Evolutionary conservation across 2,113 vertebrate species (phyloP), one percentile per base, ranked within the genome.

Genomic region (Rhadina sibilatrix): DNA sequence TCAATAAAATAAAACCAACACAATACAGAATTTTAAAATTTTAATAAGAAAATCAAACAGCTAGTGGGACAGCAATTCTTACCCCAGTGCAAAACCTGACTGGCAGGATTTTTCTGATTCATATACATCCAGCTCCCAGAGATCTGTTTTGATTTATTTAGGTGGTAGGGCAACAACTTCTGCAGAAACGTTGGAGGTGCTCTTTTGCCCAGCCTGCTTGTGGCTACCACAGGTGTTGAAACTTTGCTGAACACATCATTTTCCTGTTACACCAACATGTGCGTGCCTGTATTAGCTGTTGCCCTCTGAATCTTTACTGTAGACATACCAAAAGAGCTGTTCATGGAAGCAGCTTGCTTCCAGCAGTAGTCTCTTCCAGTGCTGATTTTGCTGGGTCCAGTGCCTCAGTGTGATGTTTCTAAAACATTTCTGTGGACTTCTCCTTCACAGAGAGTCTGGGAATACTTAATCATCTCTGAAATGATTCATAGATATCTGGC

Each of bases 1-100:
- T 69, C 84, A 79, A 75, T 54, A 57, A 86, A 90, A 86, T 88
- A 87, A 76, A 96, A 76, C 0, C 20, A 92, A 46, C n/a, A 60
- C 15, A 22, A 40, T 19, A 52, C 25, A 94, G 49, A 89, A 72
- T 14, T 76, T 75, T 8, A 56, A 28, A 57, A 57, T 91, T 87
- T 82, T 91, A 91, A 49, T 72, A 72, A 57, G 66, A 82, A 68
- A 79, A 87, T 79, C 37, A 76, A 72, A n/a, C 23, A 72, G 37
- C n/a, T 63, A 69, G 20, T 76, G 38, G 37, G 70, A 71, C 63
- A 68, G 5, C 0, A 3, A 60, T 31, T 69, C 25, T 82, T 46
- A 89, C 28, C 8, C 18, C 23, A 53, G 0, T 27, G 19, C 63
- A 95, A 89, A 91, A 79, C 25, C 13, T 18, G 4, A 1, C 7